Evolutionary conservation across 2,888 invertebrate genomes (phyloP), one percentile per base, ranked within the genome.

Genomic region (Cephalotes varians): DNA sequence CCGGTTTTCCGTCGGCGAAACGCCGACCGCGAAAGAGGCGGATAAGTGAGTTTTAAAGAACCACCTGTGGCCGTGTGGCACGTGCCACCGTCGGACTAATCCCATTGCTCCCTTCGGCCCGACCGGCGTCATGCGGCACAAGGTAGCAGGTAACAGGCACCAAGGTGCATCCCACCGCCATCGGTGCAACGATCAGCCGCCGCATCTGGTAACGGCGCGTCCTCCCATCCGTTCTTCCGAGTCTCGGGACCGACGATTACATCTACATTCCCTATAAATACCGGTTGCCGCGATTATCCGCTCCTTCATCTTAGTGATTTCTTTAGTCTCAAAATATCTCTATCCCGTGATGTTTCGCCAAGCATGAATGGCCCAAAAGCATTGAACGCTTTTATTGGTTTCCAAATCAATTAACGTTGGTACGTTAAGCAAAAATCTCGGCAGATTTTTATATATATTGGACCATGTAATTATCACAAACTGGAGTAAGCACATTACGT

Each of bases 21-120:
- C 44, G 65, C 44, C 40, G 62, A 37, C 25, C 71, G 81, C 81
- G 85, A 83, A 83, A 82, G 77, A 81, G 76, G 88, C 81, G 87
- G 88, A 87, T 84, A 88, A 90, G 87, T 90, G 89, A 91, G 90
- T 91, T 91, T 92, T 90, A 91, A 92, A 91, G 92, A 90, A 90
- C 91, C 93, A 93, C 92, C 93, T 93, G 93, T 93, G 89, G 90
- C 86, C 86, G 72, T 31, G 87, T 85, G 93, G 93, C 93, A 91
- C 93, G 93, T 91, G 93, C 93, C 93, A 90, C 88, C 90, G 88
- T 90, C 85, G 82, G 81, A 83, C 91, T 91, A 92, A 92, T 92
- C 92, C 91, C 88, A 84, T 91, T 87, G 88, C 90, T 90, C 90
- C 90, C 89, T 91, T 91, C 87, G 86, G 87, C 83, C 88, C 83